Percentiles rank a stretch among this genome's conserved stretches.
Conservation (phyloP, 1,140 invertebrate species). For the Phenacoccus solenopsis region DNA sequence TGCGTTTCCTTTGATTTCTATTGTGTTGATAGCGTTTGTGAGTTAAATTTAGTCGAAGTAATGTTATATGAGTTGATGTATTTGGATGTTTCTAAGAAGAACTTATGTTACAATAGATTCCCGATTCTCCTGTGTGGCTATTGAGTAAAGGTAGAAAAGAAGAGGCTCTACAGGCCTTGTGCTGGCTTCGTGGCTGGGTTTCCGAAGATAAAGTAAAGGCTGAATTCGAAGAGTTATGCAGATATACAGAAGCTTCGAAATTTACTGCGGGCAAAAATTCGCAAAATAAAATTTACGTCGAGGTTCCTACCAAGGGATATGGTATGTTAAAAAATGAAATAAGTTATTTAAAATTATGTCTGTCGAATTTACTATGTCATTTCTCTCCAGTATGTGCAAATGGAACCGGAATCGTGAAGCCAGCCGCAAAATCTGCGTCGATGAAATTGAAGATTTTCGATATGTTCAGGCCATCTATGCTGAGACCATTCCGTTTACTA, state of each 20-base stretch:
- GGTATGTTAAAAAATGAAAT: not conserved
- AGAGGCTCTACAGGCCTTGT: slow-evolving; percentile 37
- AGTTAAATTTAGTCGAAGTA: too few relatives aligned
- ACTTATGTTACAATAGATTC: slow-evolving; percentile 35
- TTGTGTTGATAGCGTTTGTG: slow-evolving; percentile 17
- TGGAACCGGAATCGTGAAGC: not conserved
- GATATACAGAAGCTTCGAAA: slow-evolving; percentile 25
- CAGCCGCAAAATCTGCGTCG: not conserved
- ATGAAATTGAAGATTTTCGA: slow-evolving; percentile 24
- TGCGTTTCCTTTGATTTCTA: slow-evolving; percentile 21
- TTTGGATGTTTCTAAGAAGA: too few relatives aligned
- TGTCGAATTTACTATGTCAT: not conserved
- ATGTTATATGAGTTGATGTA: too few relatives aligned
- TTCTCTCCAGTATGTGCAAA: not conserved
- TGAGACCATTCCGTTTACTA: slow-evolving; percentile 37
- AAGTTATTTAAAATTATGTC: not conserved
- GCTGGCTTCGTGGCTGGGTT: slow-evolving; percentile 39
- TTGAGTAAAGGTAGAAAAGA: slow-evolving; percentile 37
- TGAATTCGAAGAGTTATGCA: slow-evolving; percentile 36
- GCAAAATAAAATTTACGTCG: not conserved
- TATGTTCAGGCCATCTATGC: slow-evolving; percentile 37
- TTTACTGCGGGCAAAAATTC: not conserved
- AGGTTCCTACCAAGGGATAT: not conserved
- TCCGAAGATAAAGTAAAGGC: slow-evolving; percentile 35
- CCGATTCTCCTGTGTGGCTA: slow-evolving; percentile 53